phyloP scores from a whole-genome alignment of 2,797 vertebrate genomes.

The Pristis pectinata region DNA sequence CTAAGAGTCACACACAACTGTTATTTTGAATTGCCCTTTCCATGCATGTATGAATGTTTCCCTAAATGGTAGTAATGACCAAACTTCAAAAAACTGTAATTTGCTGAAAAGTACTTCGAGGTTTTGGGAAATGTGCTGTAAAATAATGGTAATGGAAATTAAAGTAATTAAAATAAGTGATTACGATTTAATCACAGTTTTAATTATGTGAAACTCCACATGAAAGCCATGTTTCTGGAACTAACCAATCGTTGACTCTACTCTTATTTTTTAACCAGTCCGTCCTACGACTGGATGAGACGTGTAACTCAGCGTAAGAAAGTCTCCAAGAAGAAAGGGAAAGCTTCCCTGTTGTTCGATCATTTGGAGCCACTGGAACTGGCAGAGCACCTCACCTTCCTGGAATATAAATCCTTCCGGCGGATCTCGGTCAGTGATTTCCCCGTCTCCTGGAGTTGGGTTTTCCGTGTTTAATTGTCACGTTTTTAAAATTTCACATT shows the following conservation, averaged over 20 bases:
- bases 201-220: no score
- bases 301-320: constrained; percentile 90
- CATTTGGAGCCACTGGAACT: constrained; percentile 91
- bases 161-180: no score
- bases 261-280: constrained; percentile 54
- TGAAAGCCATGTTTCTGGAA: not conserved
- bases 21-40: not conserved
- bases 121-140: not conserved
- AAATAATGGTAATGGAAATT: no score
- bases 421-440: constrained; percentile 78
- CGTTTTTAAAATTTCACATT: not conserved
- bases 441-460: constrained; percentile 28
- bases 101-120: not conserved
- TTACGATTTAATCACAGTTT: no score
- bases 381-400: constrained; percentile 92
- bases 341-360: constrained; percentile 90
- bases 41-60: not conserved
- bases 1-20: not conserved
- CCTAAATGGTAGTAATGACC: not conserved
- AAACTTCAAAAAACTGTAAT: not conserved
- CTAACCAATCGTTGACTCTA: not conserved
- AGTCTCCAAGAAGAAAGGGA: constrained; percentile 90
- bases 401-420: constrained; percentile 92
- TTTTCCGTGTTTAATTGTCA: not conserved
- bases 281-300: constrained; percentile 97